phyloP scores from a whole-genome alignment of 2,113 vertebrate species.

The Dendropsophus ebraccatus region DNA sequence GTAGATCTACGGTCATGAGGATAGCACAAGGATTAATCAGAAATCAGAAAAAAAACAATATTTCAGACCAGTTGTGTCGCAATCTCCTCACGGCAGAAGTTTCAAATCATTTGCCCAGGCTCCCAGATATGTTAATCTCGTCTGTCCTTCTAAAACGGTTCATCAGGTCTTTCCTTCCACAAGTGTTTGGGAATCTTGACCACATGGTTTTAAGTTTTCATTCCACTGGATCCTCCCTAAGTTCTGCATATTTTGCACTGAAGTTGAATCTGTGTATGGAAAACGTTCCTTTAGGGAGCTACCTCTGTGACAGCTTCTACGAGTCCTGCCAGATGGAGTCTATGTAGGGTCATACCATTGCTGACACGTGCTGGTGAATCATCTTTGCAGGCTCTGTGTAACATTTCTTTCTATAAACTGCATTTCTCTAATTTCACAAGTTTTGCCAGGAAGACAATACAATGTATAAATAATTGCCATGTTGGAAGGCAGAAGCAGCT shows the following conservation, averaged over 20 bases:
- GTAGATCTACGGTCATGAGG: background rate
- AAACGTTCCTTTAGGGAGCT: background rate
- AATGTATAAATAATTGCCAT: slow-evolving; percentile 48
- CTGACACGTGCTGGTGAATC: background rate
- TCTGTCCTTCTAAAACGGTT: background rate
- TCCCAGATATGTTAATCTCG: background rate
- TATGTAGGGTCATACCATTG: background rate
- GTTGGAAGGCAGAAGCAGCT: slow-evolving; percentile 13
- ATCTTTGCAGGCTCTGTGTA: background rate
- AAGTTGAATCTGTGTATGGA: background rate
- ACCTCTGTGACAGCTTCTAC: background rate
- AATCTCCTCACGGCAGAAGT: slow-evolving; percentile 3
- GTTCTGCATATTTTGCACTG: slow-evolving; percentile 7
- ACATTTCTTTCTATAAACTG: background rate
- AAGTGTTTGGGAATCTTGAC: slow-evolving; percentile 24
- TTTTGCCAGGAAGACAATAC: slow-evolving; percentile 17
- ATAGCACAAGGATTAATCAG: background rate
- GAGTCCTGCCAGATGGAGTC: background rate
- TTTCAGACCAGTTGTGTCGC: background rate
- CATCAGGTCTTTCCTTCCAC: background rate
- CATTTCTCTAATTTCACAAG: slow-evolving; percentile 19
- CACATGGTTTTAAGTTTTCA: slow-evolving; percentile 11
- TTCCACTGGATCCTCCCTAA: background rate
- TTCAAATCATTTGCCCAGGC: background rate
- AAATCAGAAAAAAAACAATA: background rate